Evolutionary conservation across 2,113 vertebrate species (phyloP).

Genomic region (Heterotis niloticus): DNA sequence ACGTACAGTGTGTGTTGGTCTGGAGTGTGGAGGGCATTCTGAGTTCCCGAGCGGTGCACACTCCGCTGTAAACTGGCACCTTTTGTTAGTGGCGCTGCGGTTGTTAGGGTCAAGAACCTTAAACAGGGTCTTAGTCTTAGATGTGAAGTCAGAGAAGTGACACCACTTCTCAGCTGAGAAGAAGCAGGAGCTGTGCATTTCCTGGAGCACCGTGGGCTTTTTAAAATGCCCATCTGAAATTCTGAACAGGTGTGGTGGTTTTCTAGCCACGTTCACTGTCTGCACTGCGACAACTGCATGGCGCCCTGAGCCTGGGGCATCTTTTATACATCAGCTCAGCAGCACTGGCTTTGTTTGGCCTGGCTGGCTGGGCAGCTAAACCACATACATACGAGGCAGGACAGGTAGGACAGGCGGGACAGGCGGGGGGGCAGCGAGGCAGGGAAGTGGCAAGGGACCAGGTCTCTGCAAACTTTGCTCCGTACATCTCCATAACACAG

Average conservation of each 20-base stretch:
- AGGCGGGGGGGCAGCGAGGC: too few relatives aligned
- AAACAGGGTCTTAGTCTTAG: slow-evolving; percentile 27
- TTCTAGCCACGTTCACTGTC: slow-evolving; percentile 64
- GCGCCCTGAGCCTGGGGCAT: slow-evolving; percentile 59
- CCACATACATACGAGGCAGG: slow-evolving; percentile 40
- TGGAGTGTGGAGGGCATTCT: slow-evolving; percentile 34
- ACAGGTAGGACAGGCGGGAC: slow-evolving; percentile 32
- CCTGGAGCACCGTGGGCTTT: slow-evolving; percentile 32
- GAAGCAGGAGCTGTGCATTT: background rate
- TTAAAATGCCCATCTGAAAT: slow-evolving; percentile 48
- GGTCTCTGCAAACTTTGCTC: background rate
- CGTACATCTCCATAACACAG: background rate
- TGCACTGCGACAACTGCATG: slow-evolving; percentile 69
- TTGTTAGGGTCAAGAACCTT: background rate
- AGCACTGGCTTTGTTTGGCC: slow-evolving; percentile 49
- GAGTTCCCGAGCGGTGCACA: slow-evolving; percentile 33
- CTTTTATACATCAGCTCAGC: slow-evolving; percentile 50
- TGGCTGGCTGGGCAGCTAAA: slow-evolving; percentile 22
- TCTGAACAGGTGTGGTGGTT: slow-evolving; percentile 60
- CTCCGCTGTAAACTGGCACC: slow-evolving; percentile 36
- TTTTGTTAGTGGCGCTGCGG: slow-evolving; percentile 41
- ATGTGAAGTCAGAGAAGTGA: background rate
- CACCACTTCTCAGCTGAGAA: slow-evolving; percentile 16
- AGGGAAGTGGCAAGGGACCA: background rate
- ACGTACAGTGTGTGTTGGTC: slow-evolving; percentile 40